These are phyloP conservation scores for Oasisia sp. DNA, from an alignment of 2,888 invertebrate species.

Conservation along the genomic window DNA sequence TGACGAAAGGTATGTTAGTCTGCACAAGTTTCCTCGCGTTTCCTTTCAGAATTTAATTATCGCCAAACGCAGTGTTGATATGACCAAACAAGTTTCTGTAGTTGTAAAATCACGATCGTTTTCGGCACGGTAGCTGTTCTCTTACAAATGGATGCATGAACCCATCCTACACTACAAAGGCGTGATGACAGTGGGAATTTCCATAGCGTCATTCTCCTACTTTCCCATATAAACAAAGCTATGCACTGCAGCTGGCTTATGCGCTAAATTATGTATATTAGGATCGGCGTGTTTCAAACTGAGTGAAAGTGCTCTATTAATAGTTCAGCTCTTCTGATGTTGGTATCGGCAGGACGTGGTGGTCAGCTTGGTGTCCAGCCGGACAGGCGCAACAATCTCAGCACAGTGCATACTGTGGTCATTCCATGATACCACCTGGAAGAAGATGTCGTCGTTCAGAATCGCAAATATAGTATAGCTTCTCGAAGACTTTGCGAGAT, in stretches of 20 bases:
- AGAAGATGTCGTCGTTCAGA: background rate
- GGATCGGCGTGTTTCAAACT: background rate
- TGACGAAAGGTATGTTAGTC: too few species aligned
- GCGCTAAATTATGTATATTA: background rate
- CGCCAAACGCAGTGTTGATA: too few species aligned
- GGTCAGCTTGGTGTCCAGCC: background rate
- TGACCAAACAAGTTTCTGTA: too few species aligned
- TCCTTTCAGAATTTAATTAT: too few species aligned
- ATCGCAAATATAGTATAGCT: background rate
- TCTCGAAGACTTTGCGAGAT: too few species aligned
- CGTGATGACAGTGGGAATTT: background rate
- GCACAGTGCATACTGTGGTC: background rate
- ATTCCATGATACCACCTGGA: background rate
- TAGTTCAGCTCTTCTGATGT: background rate
- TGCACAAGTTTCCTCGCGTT: too few species aligned
- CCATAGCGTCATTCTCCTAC: background rate
- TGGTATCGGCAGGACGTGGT: background rate
- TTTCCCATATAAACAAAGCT: background rate
- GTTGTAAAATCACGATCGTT: too few species aligned
- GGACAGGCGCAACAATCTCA: background rate
- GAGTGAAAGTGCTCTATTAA: background rate
- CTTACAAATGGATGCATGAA: too few species aligned
- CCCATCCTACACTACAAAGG: too few species aligned
- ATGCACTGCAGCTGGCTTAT: background rate
- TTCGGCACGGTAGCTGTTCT: too few species aligned